Conservation (phyloP, 2,113 vertebrate species). For the Vulpes lagopus region DNA sequence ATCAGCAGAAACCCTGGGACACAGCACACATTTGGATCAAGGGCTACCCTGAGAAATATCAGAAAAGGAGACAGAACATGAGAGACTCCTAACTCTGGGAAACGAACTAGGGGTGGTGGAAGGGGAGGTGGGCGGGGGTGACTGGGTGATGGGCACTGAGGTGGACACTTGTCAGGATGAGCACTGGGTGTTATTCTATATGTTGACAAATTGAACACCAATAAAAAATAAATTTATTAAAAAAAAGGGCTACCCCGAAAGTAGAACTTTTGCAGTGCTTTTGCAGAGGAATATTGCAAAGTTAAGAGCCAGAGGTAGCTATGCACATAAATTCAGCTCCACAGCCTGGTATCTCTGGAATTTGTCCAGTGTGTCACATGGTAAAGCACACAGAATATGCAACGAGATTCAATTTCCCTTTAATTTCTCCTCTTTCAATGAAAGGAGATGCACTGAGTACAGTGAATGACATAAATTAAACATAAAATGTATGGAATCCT, state of each 20-base stretch:
- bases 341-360: background rate
- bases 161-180: too few relatives aligned
- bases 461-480: background rate
- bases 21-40: background rate
- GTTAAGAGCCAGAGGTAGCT: background rate
- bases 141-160: too few relatives aligned
- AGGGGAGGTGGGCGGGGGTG: too few relatives aligned
- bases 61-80: too few relatives aligned
- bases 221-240: too few relatives aligned
- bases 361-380: background rate
- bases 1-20: fast-evolving
- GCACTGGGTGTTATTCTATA: too few relatives aligned
- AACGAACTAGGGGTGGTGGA: too few relatives aligned
- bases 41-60: too few relatives aligned
- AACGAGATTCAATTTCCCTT: slow-evolving; percentile 21
- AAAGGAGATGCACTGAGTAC: background rate
- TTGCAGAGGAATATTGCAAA: background rate
- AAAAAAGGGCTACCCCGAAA: too few relatives aligned
- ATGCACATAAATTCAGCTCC: background rate
- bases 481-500: background rate
- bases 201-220: too few relatives aligned
- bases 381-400: background rate
- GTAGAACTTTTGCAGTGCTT: background rate
- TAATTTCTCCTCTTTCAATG: background rate
- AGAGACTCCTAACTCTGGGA: too few relatives aligned